These are phyloP conservation scores for Orthosia cruda DNA, from an alignment of 2,888 invertebrate genomes.

Conservation along the genomic window DNA sequence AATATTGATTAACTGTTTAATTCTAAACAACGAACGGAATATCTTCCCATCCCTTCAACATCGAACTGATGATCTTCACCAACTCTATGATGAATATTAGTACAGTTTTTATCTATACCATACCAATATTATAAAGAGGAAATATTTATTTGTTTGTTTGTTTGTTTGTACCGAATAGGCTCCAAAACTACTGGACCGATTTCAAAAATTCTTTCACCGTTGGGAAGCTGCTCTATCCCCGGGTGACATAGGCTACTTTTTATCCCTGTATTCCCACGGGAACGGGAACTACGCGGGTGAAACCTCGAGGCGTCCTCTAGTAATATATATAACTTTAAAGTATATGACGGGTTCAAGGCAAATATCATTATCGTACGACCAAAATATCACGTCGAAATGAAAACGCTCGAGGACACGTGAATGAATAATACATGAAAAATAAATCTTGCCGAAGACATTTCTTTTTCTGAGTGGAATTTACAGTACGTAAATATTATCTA, in stretches of 20 bases:
- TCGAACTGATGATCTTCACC: not conserved
- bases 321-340: slow-evolving; percentile 60
- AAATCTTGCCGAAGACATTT: slow-evolving; percentile 86
- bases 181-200: no score
- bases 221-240: no score
- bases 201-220: no score
- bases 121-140: no score
- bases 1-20: not conserved
- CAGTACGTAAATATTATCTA: slow-evolving; percentile 81
- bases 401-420: slow-evolving; percentile 87
- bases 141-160: no score
- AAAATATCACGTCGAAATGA: slow-evolving; percentile 88
- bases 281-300: no score
- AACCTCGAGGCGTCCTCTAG: no score
- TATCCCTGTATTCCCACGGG: no score
- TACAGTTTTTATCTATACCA: not conserved
- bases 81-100: not conserved
- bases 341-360: slow-evolving; percentile 77
- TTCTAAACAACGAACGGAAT: not conserved
- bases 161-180: no score
- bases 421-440: slow-evolving; percentile 91
- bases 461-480: slow-evolving; percentile 83
- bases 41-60: no score
- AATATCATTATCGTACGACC: slow-evolving; percentile 87
- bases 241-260: no score